Evolutionary conservation across 2,113 vertebrate genomes (phyloP).

Genomic region (Oreocharis arfaki): DNA sequence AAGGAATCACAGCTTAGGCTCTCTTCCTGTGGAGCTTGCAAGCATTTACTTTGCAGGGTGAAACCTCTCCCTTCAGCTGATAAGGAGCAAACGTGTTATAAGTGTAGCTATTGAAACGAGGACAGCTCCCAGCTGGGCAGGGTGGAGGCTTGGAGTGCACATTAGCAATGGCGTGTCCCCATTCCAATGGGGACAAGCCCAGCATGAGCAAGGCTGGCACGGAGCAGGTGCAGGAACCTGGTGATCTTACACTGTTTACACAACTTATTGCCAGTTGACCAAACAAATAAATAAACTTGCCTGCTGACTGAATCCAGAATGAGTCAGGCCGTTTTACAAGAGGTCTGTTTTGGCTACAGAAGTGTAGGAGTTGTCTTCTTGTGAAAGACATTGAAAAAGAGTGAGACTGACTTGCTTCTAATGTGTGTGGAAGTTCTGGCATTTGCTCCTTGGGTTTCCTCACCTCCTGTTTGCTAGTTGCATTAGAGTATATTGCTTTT

Average conservation of each 20-base stretch:
- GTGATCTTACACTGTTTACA: neutral
- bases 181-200: neutral
- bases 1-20: neutral
- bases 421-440: neutral
- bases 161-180: rapidly evolving
- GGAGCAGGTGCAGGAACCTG: neutral
- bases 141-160: neutral
- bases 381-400: neutral
- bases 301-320: neutral
- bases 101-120: rapidly evolving
- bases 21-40: neutral
- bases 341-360: neutral
- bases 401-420: neutral
- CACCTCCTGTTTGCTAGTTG: neutral
- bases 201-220: neutral
- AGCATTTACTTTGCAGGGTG: neutral
- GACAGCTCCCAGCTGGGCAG: neutral
- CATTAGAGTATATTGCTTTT: neutral
- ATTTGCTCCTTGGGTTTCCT: neutral
- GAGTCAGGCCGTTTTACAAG: neutral
- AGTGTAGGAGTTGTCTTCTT: neutral
- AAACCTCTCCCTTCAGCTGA: neutral
- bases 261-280: neutral
- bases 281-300: neutral
- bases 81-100: neutral